Conservation (phyloP, 2,113 vertebrate species). For the Phocoena sinus region DNA sequence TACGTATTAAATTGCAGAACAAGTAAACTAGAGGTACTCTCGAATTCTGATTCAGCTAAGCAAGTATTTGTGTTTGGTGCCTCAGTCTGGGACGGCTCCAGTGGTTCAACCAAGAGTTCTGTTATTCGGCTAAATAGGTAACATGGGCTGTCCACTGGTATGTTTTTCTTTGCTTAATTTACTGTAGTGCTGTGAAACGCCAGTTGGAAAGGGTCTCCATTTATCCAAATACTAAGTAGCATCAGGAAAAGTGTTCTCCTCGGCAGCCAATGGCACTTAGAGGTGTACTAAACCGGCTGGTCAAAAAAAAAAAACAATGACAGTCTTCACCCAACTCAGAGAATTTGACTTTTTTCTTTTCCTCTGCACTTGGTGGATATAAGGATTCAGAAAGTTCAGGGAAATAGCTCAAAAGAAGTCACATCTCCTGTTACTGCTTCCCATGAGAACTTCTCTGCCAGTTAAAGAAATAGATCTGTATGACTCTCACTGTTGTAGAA, state of each 20-base stretch:
- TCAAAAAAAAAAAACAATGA: background rate
- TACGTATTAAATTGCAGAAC: background rate
- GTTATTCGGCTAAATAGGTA: background rate
- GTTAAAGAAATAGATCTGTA: background rate
- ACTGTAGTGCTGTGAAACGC: background rate
- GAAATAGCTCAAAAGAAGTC: background rate
- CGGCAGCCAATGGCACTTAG: background rate
- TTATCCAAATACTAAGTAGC: background rate
- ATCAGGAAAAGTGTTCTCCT: background rate
- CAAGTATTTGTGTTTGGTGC: background rate
- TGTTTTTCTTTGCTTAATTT: background rate
- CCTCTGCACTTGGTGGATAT: background rate
- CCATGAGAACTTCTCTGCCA: background rate
- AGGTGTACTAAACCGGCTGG: background rate
- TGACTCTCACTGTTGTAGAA: background rate
- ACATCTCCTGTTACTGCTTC: background rate
- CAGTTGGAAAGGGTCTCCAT: background rate
- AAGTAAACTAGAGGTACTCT: conserved; percentile 3
- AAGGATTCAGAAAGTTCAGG: background rate
- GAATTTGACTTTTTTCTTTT: background rate
- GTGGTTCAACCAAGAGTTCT: background rate
- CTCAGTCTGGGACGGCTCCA: background rate
- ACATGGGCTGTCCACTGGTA: background rate
- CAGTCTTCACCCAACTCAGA: background rate
- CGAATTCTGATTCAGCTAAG: conserved; percentile 11